These are phyloP conservation scores for Chrysolina oricalcia DNA, from an alignment of 2,888 invertebrate genomes.

Conservation along the genomic window DNA sequence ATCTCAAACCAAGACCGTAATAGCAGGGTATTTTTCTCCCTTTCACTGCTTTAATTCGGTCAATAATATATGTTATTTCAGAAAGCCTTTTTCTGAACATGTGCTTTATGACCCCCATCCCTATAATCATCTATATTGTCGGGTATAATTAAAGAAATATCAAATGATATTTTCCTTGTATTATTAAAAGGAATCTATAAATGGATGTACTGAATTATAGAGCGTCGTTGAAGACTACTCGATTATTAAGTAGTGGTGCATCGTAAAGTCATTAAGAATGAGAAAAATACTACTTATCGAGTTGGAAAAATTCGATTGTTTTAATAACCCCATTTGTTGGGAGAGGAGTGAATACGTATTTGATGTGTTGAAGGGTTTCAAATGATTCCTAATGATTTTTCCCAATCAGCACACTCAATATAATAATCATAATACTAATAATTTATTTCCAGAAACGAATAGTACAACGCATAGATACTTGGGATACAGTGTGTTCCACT, in stretches of 20 bases:
- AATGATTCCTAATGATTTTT: too few species aligned
- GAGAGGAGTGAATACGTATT: not conserved
- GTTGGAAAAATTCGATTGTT: not conserved
- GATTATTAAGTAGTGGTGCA: not conserved
- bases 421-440: too few species aligned
- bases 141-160: not conserved
- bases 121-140: not conserved
- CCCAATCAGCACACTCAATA: too few species aligned
- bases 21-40: not conserved
- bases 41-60: constrained; percentile 4
- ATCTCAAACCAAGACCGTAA: not conserved
- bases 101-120: not conserved
- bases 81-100: constrained; percentile 1
- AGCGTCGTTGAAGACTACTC: not conserved
- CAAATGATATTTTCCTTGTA: constrained; percentile 8
- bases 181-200: not conserved
- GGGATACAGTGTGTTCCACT: too few species aligned
- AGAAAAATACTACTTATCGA: not conserved
- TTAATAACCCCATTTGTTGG: not conserved
- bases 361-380: not conserved
- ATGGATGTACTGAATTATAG: not conserved
- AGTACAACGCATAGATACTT: too few species aligned
- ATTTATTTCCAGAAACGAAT: too few species aligned
- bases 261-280: not conserved
- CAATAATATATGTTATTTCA: constrained; percentile 9